Evolutionary conservation across 2,113 vertebrate genomes (phyloP), one percentile per base, ranked within the genome.

Genomic region (Prunella himalayana): DNA sequence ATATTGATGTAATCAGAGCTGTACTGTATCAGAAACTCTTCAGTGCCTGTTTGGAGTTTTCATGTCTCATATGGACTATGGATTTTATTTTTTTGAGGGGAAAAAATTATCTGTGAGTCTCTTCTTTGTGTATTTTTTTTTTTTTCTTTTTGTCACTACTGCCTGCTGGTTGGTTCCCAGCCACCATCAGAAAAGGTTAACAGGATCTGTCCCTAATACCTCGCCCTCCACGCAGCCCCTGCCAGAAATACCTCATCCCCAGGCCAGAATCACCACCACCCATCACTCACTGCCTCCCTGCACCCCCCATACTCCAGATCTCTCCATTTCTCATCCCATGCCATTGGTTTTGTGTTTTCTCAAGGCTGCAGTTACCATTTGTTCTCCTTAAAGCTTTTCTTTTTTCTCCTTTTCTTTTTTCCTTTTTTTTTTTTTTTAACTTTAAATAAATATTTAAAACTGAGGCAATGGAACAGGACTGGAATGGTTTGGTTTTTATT

Each of bases 381-480:
- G 86, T 96, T 93, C 80, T 37, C 93, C 30, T 94, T 93, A 61
- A 88, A 83, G 35, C 63, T 77, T 91, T 78, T 79, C 45, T 50
- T 5, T 6, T 19, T 5, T 54, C 30, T 24, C 8, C 2, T 12
- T 30, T 16, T 13, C 9, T 3, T 2, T 70, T 37, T 65, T 1
- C 6, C 17, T 44, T 70, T 61, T 89, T 80, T 86, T 86, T 37
- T 86, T 94, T 95, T 94, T 92, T 54, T 15, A 39, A 94, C 59
- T 95, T 98, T 92, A 95, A 98, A 98, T 98, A 98, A 98, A 98
- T 98, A 98, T 98, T 98, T 98, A 98, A 98, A 98, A 96, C 94
- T 97, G 97, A 98, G 92, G 98, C 98, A 98, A 98, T 71, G 72
- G 95, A 97, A 97, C 4, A 25, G 68, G 15, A 13, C n/a, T 82